phyloP scores from a whole-genome alignment of 2,113 vertebrate genomes.

The Heloderma charlesbogerti region DNA sequence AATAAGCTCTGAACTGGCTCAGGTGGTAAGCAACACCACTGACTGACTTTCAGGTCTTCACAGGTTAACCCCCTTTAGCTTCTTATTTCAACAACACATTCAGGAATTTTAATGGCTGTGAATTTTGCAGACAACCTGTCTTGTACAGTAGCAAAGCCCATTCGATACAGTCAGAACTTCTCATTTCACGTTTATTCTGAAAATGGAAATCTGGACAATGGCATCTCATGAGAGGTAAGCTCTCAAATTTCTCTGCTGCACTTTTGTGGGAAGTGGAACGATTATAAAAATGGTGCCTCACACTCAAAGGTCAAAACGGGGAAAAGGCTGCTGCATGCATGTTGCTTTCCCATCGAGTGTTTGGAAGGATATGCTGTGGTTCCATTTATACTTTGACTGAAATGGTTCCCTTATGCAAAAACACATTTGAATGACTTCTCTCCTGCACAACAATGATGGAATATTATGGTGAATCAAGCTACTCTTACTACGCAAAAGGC shows the following conservation, averaged over 20 bases:
- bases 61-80: neutral
- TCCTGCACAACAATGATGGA: neutral
- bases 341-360: neutral
- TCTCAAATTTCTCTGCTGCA: slow-evolving; percentile 17
- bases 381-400: neutral
- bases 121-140: neutral
- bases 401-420: neutral
- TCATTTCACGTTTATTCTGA: slow-evolving; percentile 2
- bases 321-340: neutral
- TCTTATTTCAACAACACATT: neutral
- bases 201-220: slow-evolving; percentile 33
- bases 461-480: fast-evolving
- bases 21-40: neutral
- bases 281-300: neutral
- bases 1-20: neutral
- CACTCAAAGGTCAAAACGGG: neutral
- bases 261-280: slow-evolving; percentile 22
- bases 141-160: neutral
- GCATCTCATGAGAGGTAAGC: slow-evolving; percentile 1
- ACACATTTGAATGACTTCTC: neutral
- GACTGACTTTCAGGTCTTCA: neutral
- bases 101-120: neutral
- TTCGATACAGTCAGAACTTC: neutral
- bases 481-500: slow-evolving; percentile 10
- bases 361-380: neutral